Base-by-base conservation (phyloP, 2,113 vertebrate species). In the Equus quagga region DNA sequence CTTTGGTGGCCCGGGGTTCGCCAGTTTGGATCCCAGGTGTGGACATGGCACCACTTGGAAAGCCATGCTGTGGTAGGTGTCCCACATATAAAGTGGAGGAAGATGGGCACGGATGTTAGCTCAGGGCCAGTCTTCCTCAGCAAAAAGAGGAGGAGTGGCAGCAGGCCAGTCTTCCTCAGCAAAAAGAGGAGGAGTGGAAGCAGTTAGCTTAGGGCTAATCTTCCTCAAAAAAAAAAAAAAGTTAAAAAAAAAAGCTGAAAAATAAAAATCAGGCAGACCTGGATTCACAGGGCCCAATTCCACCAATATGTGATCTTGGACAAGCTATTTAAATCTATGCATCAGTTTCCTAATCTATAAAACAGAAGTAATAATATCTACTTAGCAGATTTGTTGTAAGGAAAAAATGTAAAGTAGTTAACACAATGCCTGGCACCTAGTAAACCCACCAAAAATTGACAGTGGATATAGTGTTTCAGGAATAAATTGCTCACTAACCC, bases 331-430 rank as follows among this genome's bases (percentile, higher is more conserved):
- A 94, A 82, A n/a, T 72, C 46, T 72, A 36, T 26, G 8, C 18
- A 64, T 72, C 28, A 36, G 26, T 84, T 69, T 78, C 28, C 44
- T 78, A 70, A 44, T 89, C 67, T 69, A 65, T n/a, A 87, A 91
- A 51, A 41, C 26, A 69, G 44, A 90, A 83, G 51, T 54, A 73
- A 65, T 24, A 54, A 60, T 58, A 60, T 62, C 85, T 84, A 64
- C 49, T 67, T 58, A 15, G 49, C 60, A 76, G 64, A 75, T 91
- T 11, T 75, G 49, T 81, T 56, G 3, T 31, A 58, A 86, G 46
- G 46, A 67, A 90, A 73, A 94, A 94, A 65, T 19, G 26, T 91
- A 73, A 80, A 91, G 82, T 26, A 67, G 28, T 76, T 31, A 67
- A 72, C 28, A 56, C 49, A 72, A 81, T 49, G 58, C 58, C 67